Conservation (phyloP, 2,113 vertebrate genomes). For the Ranitomeya variabilis region DNA sequence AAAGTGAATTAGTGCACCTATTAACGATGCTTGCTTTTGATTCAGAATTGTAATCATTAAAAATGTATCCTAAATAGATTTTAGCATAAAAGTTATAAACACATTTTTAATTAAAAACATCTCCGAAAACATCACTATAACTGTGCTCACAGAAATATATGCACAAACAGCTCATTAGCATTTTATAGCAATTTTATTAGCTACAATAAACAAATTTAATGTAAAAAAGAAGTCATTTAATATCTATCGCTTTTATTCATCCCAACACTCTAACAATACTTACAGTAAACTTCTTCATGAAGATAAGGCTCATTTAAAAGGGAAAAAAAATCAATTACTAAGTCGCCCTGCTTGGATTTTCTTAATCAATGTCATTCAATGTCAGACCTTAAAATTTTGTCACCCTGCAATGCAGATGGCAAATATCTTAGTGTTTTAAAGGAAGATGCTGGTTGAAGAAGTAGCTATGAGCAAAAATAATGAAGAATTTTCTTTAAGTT, state of each 20-base stretch:
- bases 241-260: slow-evolving; percentile 51
- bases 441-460: not conserved
- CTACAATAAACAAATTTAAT: slow-evolving; percentile 57
- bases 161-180: slow-evolving; percentile 53
- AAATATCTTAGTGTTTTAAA: not conserved
- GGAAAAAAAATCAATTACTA: slow-evolving; percentile 39
- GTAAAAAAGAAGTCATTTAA: slow-evolving; percentile 51
- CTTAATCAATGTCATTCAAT: slow-evolving; percentile 14
- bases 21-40: slow-evolving; percentile 31
- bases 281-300: slow-evolving; percentile 48
- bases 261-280: slow-evolving; percentile 22
- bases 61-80: slow-evolving; percentile 52
- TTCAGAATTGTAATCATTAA: slow-evolving; percentile 48
- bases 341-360: slow-evolving; percentile 28
- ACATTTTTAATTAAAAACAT: slow-evolving; percentile 53
- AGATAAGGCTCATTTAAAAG: slow-evolving; percentile 39
- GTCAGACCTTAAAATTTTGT: slow-evolving; percentile 11
- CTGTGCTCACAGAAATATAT: slow-evolving; percentile 55
- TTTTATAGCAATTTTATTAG: slow-evolving; percentile 58
- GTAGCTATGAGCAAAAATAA: not conserved
- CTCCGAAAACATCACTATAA: slow-evolving; percentile 43
- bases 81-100: slow-evolving; percentile 40
- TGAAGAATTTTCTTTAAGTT: not conserved
- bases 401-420: slow-evolving; percentile 34
- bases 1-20: slow-evolving; percentile 29